Base-by-base conservation (phyloP, 2,113 vertebrate species). In the Ammodramus savannarum region DNA sequence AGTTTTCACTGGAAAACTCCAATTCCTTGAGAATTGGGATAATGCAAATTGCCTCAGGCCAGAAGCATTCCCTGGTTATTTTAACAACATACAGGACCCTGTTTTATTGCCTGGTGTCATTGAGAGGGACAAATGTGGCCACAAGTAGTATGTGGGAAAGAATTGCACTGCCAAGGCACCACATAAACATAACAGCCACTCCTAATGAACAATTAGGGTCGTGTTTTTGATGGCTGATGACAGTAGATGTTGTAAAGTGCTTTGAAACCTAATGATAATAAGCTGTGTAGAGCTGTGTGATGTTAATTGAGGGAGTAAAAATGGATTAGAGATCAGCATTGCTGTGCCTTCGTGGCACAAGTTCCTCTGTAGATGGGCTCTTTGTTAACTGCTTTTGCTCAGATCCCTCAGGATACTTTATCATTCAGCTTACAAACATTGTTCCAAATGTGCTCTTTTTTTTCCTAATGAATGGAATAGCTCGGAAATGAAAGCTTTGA, bases 211-310 rank as follows among this genome's bases (percentile, higher is more conserved):
- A 91, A 52, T 93, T 85, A 83, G 34, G 44, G 74, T 69, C 82
- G 49, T 83, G 67, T 0, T 55, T 87, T 72, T 95, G 90, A 79
- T 93, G 54, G 78, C 25, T 93, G 82, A 85, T 90, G 87, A 66
- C 44, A 87, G 62, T 32, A 87, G 92, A 79, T 9, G 4, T 82
- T 49, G 78, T 21, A 57, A 95, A 91, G 71, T 49, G 41, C 62
- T 93, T 90, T 90, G 87, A 69, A 94, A 94, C 32, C 32, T 82
- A 65, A 89, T 76, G 78, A 65, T 73, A 65, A 79, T 76, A 79
- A 62, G 29, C 73, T 71, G 7, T 63, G 48, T 31, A n/a, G 76
- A 55, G 65, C 61, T 79, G 57, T 63, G 54, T 68, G 78, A 39
- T 87, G 67, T 73, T 93, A 85, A 68, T 57, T 57, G 66, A 83